Evolutionary conservation across 2,888 invertebrate species (phyloP), one percentile per base, ranked within the genome.

Genomic region (Parapristionchus giblindavisi): DNA sequence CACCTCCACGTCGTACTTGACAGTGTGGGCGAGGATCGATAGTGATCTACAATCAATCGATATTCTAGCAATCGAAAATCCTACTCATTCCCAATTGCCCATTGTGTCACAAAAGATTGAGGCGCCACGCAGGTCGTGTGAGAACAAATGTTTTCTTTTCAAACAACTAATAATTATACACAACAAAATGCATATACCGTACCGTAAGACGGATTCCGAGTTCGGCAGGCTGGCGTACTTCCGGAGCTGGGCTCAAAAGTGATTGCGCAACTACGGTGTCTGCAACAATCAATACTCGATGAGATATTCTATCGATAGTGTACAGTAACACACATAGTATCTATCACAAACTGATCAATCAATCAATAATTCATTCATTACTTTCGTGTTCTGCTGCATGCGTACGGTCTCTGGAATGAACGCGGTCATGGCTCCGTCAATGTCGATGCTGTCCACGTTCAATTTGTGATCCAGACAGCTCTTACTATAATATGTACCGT

Each of bases 221-320:
- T 94, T 94, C 51, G 92, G 91, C 77, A 92, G 91, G 43, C 88
- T 82, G 65, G 92, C 92, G 84, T 94, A 93, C 91, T 95, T 95
- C 90, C 96, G 97, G 88, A 96, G 95, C 88, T 94, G 93, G 82
- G 93, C 92, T 88, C 96, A 95, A 88, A 98, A 94, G 79, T 93
- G 91, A 89, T 98, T 98, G 87, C 96, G 92, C 82, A 99, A 91
- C 81, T 93, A 92, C 91, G 90, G 90, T 3, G 89, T 87, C 90
- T 90, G 87, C 76, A 52, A 43, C 8, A 38, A n/a, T n/a, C n/a
- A n/a, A n/a, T n/a, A n/a, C n/a, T n/a, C n/a, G n/a, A n/a, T 29
- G 24, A 60, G 34, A 60, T 11, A 29, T 5, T 32, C n/a, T 27
- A 5, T 36, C 21, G 61, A 61, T 36, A 14, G 61, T 34, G 4